These are phyloP conservation scores for Apantesis nais DNA, from an alignment of 2,888 invertebrate species.

Conservation along the genomic window DNA sequence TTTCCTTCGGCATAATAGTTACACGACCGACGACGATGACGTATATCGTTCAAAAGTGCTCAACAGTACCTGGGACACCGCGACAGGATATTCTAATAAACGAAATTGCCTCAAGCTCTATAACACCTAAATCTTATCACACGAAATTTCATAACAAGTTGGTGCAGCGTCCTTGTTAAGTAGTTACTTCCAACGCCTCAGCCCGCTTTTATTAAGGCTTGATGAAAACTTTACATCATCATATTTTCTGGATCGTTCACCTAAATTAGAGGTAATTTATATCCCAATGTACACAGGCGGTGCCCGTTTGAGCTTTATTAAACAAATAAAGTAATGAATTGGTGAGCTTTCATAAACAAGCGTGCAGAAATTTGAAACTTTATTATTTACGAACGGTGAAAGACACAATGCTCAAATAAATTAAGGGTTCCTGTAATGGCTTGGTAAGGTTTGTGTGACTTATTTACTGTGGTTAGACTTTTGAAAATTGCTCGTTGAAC, in stretches of 20 bases:
- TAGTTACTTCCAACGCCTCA: conserved; percentile 45
- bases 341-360: conserved; percentile 75
- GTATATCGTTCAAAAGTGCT: conserved; percentile 12
- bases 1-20: conserved; percentile 35
- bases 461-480: conserved; percentile 47
- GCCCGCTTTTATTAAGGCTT: conserved; percentile 69
- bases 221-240: conserved; percentile 81
- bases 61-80: conserved; percentile 16
- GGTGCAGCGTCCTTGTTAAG: conserved; percentile 51
- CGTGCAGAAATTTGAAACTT: conserved; percentile 73
- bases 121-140: conserved; percentile 42
- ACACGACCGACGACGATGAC: conserved; percentile 20
- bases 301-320: conserved; percentile 78
- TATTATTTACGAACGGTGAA: conserved; percentile 69
- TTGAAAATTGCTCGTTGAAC: conserved; percentile 41
- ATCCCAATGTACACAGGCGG: conserved; percentile 71
- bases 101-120: conserved; percentile 34
- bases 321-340: conserved; percentile 82
- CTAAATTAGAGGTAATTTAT: conserved; percentile 84
- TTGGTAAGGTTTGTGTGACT: conserved; percentile 38
- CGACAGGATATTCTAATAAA: conserved; percentile 39
- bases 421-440: conserved; percentile 53
- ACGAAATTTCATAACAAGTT: conserved; percentile 57
- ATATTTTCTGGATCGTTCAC: conserved; percentile 82
- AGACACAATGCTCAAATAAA: conserved; percentile 61